Evolutionary conservation across 1,140 invertebrate species (phyloP).

Genomic region (Chymomyza costata): DNA sequence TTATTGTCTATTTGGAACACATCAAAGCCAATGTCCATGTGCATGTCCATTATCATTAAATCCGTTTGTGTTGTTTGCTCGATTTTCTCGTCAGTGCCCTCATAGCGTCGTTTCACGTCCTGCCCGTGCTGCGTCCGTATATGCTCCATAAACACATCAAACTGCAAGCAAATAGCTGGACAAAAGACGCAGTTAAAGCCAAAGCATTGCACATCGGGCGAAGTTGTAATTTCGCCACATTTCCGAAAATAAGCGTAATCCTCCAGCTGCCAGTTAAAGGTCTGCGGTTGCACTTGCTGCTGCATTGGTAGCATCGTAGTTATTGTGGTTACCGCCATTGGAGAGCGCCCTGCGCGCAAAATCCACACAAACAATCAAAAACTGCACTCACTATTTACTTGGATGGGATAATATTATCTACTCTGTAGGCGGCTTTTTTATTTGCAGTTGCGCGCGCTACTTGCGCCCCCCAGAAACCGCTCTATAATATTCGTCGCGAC

Average conservation of each 20-base stretch:
- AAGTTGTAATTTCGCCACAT: slow-evolving; percentile 67
- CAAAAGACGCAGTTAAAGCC: slow-evolving; percentile 69
- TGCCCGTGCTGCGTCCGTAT: slow-evolving; percentile 56
- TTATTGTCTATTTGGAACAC: slow-evolving; percentile 22
- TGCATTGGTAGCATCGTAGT: slow-evolving; percentile 42
- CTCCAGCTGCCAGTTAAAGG: slow-evolving; percentile 54
- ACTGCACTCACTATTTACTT: slow-evolving; percentile 9
- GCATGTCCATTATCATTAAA: slow-evolving; percentile 43
- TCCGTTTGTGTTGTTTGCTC: slow-evolving; percentile 53
- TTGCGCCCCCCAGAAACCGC: slow-evolving; percentile 2
- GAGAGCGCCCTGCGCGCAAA: too few species aligned
- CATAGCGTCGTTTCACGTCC: slow-evolving; percentile 53
- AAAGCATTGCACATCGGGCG: slow-evolving; percentile 62
- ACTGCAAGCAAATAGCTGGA: slow-evolving; percentile 64
- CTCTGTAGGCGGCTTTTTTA: background rate
- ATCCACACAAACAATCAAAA: slow-evolving; percentile 9
- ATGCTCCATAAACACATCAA: slow-evolving; percentile 63
- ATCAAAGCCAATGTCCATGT: slow-evolving; percentile 37
- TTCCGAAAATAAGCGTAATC: slow-evolving; percentile 63
- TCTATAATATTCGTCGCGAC: slow-evolving; percentile 7
- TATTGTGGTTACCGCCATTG: slow-evolving; percentile 17
- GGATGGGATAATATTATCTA: background rate
- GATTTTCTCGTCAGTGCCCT: slow-evolving; percentile 27
- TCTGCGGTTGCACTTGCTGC: slow-evolving; percentile 32
- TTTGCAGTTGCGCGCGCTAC: too few species aligned